These are phyloP conservation scores for Cassiopea xamachana DNA, from an alignment of 30 jellyfish, hydroid and myxozoan species.

Conservation along the genomic window DNA sequence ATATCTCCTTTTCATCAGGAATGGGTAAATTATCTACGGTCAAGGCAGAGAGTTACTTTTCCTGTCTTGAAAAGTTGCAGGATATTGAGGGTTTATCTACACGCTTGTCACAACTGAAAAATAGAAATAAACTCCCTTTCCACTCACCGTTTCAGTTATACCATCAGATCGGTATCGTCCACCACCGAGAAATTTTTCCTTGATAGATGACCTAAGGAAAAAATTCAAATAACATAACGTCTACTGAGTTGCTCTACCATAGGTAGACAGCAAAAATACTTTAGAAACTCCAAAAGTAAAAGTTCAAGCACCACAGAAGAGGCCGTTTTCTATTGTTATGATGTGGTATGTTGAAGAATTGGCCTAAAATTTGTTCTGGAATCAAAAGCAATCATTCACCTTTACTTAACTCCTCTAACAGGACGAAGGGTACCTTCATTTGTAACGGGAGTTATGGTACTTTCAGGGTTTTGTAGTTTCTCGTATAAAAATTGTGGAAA, in stretches of 20 bases:
- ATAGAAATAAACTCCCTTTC: neutral
- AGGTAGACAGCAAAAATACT: neutral
- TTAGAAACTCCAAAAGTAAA: neutral
- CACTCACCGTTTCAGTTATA: constrained; percentile 72
- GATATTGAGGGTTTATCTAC: no score
- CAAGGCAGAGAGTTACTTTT: no score
- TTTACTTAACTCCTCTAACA: neutral
- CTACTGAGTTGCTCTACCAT: neutral
- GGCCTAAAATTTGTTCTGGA: no score
- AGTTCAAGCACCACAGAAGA: neutral
- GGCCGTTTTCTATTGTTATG: neutral
- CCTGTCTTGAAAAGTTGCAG: no score
- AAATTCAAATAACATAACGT: neutral
- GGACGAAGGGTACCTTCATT: no score
- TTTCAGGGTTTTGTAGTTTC: no score
- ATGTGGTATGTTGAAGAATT: neutral
- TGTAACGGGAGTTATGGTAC: no score
- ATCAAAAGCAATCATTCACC: no score
- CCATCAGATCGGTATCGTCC: constrained; percentile 75
- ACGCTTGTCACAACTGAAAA: no score
- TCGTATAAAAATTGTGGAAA: no score
- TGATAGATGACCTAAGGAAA: constrained; percentile 44
- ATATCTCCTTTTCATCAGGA: no score
- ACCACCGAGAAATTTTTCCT: constrained; percentile 65
- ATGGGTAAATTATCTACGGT: no score